A percentile compares a stretch with the other conserved stretches of the same genome.
phyloP scores from a whole-genome alignment of 2,113 vertebrate species.

The Notiomystis cincta region DNA sequence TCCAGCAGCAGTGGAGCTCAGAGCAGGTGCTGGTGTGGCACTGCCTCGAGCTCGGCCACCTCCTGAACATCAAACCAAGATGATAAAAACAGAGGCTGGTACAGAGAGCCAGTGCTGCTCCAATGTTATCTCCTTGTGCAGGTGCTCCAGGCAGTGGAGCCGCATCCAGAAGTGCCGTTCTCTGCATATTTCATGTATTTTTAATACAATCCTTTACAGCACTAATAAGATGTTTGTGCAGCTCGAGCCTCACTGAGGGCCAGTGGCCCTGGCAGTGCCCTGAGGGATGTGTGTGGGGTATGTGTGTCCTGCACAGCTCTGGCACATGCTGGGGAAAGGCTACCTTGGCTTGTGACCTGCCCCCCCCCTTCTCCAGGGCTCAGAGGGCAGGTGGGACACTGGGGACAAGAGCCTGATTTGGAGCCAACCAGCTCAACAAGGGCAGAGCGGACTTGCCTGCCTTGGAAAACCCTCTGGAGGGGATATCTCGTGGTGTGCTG shows the following conservation, averaged over 20 bases:
- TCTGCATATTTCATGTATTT: neutral
- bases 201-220: neutral
- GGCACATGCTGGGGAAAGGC: neutral
- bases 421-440: neutral
- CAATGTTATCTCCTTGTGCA: neutral
- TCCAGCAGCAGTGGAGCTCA: neutral
- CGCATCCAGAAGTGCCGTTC: neutral
- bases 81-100: neutral
- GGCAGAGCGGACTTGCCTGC: accelerated
- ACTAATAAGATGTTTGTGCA: neutral
- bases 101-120: neutral
- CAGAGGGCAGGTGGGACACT: accelerated
- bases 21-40: neutral
- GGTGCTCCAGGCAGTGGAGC: neutral
- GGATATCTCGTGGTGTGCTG: neutral
- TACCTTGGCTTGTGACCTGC: neutral
- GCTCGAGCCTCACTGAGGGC: accelerated
- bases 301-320: neutral
- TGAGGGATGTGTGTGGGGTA: accelerated
- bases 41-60: accelerated
- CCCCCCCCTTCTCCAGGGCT: neutral
- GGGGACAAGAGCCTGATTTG: accelerated
- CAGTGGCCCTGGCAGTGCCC: accelerated
- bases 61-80: neutral
- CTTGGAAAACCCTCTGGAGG: neutral